phyloP scores from a whole-genome alignment of 2,888 invertebrate genomes.

The Rugalucina vietnamica region DNA sequence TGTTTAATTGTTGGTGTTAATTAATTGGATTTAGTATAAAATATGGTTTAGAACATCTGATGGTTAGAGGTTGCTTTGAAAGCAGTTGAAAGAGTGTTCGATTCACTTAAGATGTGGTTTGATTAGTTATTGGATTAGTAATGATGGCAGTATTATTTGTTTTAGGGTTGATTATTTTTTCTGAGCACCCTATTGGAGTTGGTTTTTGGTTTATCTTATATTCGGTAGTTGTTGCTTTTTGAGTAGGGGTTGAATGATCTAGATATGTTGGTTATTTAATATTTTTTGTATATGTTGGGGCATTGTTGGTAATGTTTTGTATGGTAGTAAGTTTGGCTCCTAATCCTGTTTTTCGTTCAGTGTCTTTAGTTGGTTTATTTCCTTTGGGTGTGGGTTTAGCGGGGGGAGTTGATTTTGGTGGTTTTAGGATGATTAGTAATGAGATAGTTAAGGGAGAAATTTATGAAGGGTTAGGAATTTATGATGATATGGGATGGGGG shows the following conservation, averaged over 20 bases:
- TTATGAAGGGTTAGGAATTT: neutral
- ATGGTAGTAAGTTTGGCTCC: neutral
- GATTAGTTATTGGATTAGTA: too few relatives aligned
- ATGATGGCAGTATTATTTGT: neutral
- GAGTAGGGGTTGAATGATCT: neutral
- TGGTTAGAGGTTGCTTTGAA: neutral
- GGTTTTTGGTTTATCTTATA: neutral
- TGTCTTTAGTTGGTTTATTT: neutral
- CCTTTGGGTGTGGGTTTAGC: neutral
- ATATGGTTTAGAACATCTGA: too few relatives aligned
- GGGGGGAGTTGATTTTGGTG: neutral
- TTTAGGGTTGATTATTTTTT: neutral
- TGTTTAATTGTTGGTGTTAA: too few relatives aligned
- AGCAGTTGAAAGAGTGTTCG: neutral
- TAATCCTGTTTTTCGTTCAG: neutral
- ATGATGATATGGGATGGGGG: neutral
- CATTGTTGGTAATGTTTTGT: neutral
- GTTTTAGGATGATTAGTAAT: neutral
- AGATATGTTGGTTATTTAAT: neutral
- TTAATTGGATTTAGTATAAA: too few relatives aligned
- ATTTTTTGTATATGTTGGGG: neutral
- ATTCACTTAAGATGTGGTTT: neutral
- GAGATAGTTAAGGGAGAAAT: neutral
- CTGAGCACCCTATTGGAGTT: neutral
- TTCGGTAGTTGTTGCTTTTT: neutral